phyloP scores from a whole-genome alignment of 2,113 vertebrate genomes.

The Orientallactaga bullata region DNA sequence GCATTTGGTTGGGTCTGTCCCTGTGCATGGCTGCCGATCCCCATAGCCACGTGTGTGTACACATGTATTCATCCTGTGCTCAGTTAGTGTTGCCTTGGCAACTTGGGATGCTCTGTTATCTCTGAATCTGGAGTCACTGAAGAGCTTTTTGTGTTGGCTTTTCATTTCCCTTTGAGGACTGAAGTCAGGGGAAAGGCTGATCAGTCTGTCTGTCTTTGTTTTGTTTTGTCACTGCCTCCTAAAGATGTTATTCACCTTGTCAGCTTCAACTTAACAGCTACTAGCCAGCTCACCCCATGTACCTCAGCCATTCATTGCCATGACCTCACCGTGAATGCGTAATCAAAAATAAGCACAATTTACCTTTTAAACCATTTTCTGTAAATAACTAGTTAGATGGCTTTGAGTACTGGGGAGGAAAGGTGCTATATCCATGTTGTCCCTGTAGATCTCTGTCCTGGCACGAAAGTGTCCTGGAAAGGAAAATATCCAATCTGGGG shows the following conservation, averaged over 20 bases:
- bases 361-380: slow-evolving; percentile 9
- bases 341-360: slow-evolving; percentile 57
- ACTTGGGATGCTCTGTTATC: not conserved
- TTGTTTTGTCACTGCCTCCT: not conserved
- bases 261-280: not conserved
- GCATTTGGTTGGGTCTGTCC: not conserved
- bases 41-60: not conserved
- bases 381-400: not conserved
- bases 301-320: slow-evolving; percentile 45
- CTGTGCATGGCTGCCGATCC: fast-evolving
- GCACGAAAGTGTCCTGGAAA: fast-evolving
- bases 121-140: not conserved
- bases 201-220: not conserved
- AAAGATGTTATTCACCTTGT: not conserved
- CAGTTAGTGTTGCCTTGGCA: slow-evolving; percentile 53
- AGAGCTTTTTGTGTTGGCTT: not conserved
- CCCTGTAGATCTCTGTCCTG: not conserved
- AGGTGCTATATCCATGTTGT: not conserved
- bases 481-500: fast-evolving
- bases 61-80: not conserved
- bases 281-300: fast-evolving
- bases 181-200: not conserved
- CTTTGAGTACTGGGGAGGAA: not conserved
- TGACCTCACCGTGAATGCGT: slow-evolving; percentile 17
- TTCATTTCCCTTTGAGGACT: not conserved